A percentile compares a stretch with the other conserved stretches of the same genome.
phyloP scores from a whole-genome alignment of 2,113 vertebrate species.

The Siphamia tubifer region DNA sequence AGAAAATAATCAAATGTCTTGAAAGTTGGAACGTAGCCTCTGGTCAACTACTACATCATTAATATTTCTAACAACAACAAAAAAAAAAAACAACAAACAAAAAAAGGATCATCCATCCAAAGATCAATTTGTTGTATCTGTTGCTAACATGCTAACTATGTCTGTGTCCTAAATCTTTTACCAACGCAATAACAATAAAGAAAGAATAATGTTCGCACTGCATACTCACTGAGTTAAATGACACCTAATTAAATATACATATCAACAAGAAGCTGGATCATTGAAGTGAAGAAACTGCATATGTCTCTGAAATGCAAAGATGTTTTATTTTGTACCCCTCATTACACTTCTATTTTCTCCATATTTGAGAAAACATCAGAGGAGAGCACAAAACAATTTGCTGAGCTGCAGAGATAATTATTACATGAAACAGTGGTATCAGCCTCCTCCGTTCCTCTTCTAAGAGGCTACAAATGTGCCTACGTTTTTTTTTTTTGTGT shows the following conservation, averaged over 20 bases:
- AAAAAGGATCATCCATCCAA: no score
- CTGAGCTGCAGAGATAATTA: slow-evolving; percentile 61
- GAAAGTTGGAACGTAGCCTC: neutral
- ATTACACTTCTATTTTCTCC: slow-evolving; percentile 58
- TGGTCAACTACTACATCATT: neutral
- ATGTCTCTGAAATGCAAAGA: slow-evolving; percentile 63
- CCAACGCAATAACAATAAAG: no score
- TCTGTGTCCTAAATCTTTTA: no score
- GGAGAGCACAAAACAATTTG: slow-evolving; percentile 47
- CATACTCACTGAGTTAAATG: slow-evolving; percentile 39
- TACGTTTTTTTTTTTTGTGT: slow-evolving; percentile 26
- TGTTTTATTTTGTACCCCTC: slow-evolving; percentile 58
- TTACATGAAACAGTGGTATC: slow-evolving; percentile 33
- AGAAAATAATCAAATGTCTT: neutral
- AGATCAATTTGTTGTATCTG: no score
- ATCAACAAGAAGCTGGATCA: slow-evolving; percentile 51
- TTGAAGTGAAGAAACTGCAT: slow-evolving; percentile 32
- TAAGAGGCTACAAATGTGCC: slow-evolving; percentile 11
- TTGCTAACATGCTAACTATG: no score
- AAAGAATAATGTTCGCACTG: neutral
- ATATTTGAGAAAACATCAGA: slow-evolving; percentile 53
- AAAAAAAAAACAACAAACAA: neutral
- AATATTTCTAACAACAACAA: neutral
- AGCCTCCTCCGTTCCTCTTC: slow-evolving; percentile 11
- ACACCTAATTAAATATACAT: slow-evolving; percentile 59